phyloP scores from a whole-genome alignment of 2,113 vertebrate genomes.

The Opisthocomus hoazin region DNA sequence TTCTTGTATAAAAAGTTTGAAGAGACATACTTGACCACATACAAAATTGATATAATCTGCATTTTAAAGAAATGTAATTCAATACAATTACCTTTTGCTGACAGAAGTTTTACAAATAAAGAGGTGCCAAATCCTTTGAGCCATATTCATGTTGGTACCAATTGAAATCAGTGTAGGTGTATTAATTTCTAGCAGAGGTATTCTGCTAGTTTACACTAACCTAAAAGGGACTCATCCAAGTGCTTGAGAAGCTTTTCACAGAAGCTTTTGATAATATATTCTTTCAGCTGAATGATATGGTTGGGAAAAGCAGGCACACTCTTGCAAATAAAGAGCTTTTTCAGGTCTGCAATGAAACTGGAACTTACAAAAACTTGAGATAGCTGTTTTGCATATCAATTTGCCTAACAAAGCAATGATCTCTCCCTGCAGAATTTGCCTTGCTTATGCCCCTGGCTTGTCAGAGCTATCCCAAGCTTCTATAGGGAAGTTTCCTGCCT shows the following conservation, averaged over 20 bases:
- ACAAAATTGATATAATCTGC: neutral
- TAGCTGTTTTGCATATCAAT: neutral
- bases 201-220: neutral
- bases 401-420: neutral
- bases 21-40: neutral
- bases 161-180: neutral
- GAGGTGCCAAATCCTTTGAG: neutral
- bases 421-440: neutral
- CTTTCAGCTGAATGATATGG: neutral
- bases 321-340: neutral
- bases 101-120: neutral
- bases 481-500: neutral
- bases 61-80: neutral
- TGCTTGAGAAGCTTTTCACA: neutral
- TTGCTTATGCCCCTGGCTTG: neutral
- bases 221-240: neutral
- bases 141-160: neutral
- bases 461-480: neutral
- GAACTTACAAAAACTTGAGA: neutral
- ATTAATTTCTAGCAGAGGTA: neutral
- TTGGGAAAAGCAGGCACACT: neutral
- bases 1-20: neutral
- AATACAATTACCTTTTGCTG: neutral
- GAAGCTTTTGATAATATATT: neutral
- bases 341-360: neutral